These are phyloP conservation scores for Nebria salina DNA, from an alignment of 2,888 invertebrate species.

Conservation along the genomic window DNA sequence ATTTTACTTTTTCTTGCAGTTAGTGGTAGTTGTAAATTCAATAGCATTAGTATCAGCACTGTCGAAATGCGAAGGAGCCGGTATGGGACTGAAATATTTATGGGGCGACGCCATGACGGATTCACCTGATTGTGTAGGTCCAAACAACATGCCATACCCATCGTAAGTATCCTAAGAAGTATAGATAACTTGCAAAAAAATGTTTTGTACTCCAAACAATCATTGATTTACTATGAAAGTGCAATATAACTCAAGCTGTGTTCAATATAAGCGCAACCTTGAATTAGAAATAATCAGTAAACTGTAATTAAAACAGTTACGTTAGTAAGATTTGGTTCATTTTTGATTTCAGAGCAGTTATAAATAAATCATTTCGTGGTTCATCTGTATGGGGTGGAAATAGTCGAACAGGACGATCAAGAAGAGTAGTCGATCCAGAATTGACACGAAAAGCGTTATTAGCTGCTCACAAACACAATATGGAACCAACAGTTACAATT, in stretches of 20 bases:
- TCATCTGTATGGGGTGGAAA: constrained; percentile 75
- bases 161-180: constrained; percentile 68
- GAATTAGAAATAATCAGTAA: too few species aligned
- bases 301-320: too few species aligned
- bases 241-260: background rate
- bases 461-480: constrained; percentile 68
- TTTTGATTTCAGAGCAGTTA: constrained; percentile 72
- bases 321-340: background rate
- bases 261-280: too few species aligned
- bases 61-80: constrained; percentile 67
- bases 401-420: constrained; percentile 74
- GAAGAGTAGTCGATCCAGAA: constrained; percentile 75
- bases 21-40: constrained; percentile 53
- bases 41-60: constrained; percentile 55
- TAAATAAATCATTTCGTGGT: constrained; percentile 74
- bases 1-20: constrained; percentile 51
- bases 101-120: constrained; percentile 89
- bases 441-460: constrained; percentile 77
- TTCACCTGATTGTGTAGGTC: constrained; percentile 80
- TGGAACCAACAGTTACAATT: constrained; percentile 56
- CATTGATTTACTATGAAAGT: background rate
- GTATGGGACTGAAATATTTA: constrained; percentile 79
- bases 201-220: background rate
- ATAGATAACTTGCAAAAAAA: background rate
- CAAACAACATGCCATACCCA: constrained; percentile 85